Conservation (phyloP, 1,140 invertebrate genomes). For the Trichogramma pretiosum region DNA sequence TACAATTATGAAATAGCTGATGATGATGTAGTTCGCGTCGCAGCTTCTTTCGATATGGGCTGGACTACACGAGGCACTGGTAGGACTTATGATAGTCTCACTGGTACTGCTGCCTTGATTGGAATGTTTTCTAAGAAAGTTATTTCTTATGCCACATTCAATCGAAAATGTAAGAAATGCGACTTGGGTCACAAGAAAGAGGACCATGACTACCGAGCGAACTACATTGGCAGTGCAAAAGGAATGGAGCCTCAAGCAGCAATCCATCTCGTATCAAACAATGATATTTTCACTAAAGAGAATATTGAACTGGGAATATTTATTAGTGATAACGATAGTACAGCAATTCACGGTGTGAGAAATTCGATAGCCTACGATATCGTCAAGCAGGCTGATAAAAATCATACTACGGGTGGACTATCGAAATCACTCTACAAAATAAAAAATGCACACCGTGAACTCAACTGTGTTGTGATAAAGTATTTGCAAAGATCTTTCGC, state of each 20-base stretch:
- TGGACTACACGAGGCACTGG: not conserved
- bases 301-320: slow-evolving; percentile 3
- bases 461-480: slow-evolving; percentile 2
- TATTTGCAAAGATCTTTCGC: slow-evolving; percentile 7
- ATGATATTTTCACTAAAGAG: no score
- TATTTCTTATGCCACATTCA: not conserved
- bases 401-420: slow-evolving; percentile 10
- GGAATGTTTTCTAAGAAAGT: not conserved
- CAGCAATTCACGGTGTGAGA: slow-evolving; percentile 13
- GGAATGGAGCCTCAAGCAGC: no score
- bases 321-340: slow-evolving; percentile 17
- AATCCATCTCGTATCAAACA: no score
- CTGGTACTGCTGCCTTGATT: no score
- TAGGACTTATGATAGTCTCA: slow-evolving; percentile 2
- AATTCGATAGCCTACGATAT: slow-evolving; percentile 10
- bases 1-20: no score
- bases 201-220: not conserved
- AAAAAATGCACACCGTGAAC: slow-evolving; percentile 4
- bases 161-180: no score
- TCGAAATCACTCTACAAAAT: slow-evolving; percentile 9
- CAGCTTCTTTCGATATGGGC: no score
- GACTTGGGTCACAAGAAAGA: not conserved
- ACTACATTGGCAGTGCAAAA: no score
- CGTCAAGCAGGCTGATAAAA: slow-evolving; percentile 21
- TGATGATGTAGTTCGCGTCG: no score